phyloP scores from a whole-genome alignment of 2,797 vertebrate genomes.

The Neopelma chrysocephalum region DNA sequence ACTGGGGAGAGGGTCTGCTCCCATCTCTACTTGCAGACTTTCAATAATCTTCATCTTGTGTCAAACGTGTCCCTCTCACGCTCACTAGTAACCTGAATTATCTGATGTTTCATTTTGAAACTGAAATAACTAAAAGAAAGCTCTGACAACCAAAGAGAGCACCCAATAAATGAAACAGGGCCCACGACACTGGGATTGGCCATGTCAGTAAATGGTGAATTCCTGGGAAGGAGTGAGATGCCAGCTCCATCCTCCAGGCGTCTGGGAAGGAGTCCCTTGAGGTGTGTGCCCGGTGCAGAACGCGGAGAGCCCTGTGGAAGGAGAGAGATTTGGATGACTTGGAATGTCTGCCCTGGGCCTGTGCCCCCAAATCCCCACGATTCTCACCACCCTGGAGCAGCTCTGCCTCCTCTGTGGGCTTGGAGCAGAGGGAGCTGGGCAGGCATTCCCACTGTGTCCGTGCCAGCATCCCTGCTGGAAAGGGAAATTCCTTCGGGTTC shows the following conservation, averaged over 20 bases:
- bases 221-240: background rate
- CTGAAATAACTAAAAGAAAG: background rate
- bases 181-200: background rate
- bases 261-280: background rate
- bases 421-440: background rate
- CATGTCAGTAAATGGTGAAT: background rate
- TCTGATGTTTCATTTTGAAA: rapidly evolving
- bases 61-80: background rate
- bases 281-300: background rate
- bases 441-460: rapidly evolving
- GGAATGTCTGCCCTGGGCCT: rapidly evolving
- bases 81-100: rapidly evolving
- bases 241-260: background rate
- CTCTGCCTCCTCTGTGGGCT: background rate
- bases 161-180: rapidly evolving
- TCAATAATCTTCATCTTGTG: background rate
- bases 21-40: background rate
- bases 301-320: rapidly evolving
- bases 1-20: background rate
- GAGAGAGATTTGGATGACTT: background rate
- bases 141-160: background rate
- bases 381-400: rapidly evolving
- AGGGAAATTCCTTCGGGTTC: background rate
- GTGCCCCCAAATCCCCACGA: rapidly evolving
- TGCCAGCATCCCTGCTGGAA: background rate